phyloP scores from a whole-genome alignment of 2,888 invertebrate species.

The Agonopterix arenella region DNA sequence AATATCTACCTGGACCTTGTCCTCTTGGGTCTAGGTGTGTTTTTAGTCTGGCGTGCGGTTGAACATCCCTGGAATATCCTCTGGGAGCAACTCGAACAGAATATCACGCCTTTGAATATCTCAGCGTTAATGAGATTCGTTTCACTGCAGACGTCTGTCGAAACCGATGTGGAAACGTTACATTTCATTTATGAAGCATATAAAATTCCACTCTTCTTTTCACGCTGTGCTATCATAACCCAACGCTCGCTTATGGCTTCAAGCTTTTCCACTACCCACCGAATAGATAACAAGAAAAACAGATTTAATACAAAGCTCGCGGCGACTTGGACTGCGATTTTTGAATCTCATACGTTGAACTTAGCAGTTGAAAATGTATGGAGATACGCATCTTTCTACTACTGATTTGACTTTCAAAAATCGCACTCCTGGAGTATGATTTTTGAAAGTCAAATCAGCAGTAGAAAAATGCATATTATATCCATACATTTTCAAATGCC shows the following conservation, averaged over 20 bases:
- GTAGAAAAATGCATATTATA: too few species aligned
- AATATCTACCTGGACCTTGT: slow-evolving; percentile 6
- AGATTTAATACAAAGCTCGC: too few species aligned
- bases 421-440: too few species aligned
- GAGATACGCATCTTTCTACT: too few species aligned
- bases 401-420: too few species aligned
- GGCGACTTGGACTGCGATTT: too few species aligned
- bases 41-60: slow-evolving; percentile 33
- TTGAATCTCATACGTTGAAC: too few species aligned
- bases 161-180: not conserved
- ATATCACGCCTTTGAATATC: slow-evolving; percentile 55
- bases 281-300: too few species aligned
- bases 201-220: not conserved
- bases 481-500: too few species aligned
- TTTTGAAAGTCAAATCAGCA: too few species aligned
- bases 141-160: slow-evolving; percentile 56
- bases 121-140: slow-evolving; percentile 47
- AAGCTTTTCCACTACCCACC: not conserved
- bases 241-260: not conserved
- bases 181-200: not conserved
- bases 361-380: too few species aligned
- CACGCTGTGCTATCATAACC: not conserved
- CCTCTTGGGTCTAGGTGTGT: slow-evolving; percentile 10
- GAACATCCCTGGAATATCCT: slow-evolving; percentile 54
- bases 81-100: slow-evolving; percentile 50